Conservation (phyloP, 2,888 invertebrate species). For the Patella ulyssiponensis region DNA sequence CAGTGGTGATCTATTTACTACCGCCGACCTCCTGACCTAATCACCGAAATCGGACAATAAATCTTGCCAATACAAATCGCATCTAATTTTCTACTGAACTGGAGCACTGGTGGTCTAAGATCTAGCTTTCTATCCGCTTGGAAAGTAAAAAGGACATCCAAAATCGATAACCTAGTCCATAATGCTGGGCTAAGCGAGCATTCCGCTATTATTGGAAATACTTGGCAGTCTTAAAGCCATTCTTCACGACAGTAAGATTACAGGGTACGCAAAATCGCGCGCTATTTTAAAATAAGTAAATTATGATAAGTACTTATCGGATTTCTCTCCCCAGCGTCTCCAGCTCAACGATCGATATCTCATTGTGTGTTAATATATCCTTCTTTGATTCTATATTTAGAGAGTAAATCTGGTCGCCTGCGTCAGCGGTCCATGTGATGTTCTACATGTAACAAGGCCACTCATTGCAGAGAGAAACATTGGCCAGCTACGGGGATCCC, state of each 20-base stretch:
- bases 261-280: slow-evolving; percentile 25
- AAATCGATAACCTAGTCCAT: background rate
- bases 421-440: slow-evolving; percentile 37
- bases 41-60: no score
- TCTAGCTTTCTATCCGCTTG: background rate
- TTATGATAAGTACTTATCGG: slow-evolving; percentile 29
- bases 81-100: no score
- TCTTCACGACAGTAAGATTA: slow-evolving; percentile 31
- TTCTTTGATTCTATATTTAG: slow-evolving; percentile 34
- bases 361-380: slow-evolving; percentile 20
- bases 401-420: slow-evolving; percentile 27
- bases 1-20: no score
- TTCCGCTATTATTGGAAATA: background rate
- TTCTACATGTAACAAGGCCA: slow-evolving; percentile 26
- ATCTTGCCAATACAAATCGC: no score
- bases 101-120: no score
- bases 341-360: slow-evolving; percentile 20
- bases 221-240: slow-evolving; percentile 28
- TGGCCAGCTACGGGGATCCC: slow-evolving; percentile 41
- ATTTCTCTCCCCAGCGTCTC: slow-evolving; percentile 14
- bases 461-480: slow-evolving; percentile 19
- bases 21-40: no score
- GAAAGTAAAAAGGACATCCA: slow-evolving; percentile 4
- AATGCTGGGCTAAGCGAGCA: background rate
- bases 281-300: slow-evolving; percentile 18